Evolutionary conservation across 2,113 vertebrate species (phyloP).

Genomic region (Pachycephala philippinensis): DNA sequence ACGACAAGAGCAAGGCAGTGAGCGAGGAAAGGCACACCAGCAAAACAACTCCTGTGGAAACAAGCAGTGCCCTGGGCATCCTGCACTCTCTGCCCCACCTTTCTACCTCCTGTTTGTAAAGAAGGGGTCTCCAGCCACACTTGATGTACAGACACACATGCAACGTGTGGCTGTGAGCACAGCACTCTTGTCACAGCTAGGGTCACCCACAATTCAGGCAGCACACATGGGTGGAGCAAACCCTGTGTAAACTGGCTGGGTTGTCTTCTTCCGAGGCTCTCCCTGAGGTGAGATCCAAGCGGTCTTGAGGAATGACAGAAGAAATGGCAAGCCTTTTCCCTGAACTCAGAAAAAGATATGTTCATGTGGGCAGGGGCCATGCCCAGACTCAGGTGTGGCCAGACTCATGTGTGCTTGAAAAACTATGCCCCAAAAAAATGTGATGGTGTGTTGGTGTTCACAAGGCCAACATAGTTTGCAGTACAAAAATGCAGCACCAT

Average conservation of each 20-base stretch:
- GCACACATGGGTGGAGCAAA: accelerated
- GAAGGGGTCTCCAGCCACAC: not conserved
- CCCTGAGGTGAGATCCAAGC: not conserved
- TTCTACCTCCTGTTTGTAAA: not conserved
- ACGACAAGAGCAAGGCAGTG: not conserved
- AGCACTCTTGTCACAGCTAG: not conserved
- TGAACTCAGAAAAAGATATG: not conserved
- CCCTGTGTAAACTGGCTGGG: not conserved
- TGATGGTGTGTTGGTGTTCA: no score
- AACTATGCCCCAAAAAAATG: not conserved
- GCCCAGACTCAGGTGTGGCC: not conserved
- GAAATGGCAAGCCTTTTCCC: not conserved
- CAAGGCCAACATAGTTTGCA: no score
- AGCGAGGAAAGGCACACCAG: not conserved
- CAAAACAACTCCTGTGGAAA: not conserved
- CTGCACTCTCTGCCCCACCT: not conserved
- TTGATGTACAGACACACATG: not conserved
- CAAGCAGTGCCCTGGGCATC: not conserved
- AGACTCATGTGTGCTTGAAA: not conserved
- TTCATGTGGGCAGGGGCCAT: accelerated
- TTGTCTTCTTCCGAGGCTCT: not conserved
- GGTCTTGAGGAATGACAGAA: not conserved
- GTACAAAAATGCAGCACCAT: no score
- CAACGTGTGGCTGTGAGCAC: not conserved
- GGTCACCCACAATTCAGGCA: not conserved